Evolutionary conservation across 2,113 vertebrate genomes (phyloP).

Genomic region (Oophaga pumilio): DNA sequence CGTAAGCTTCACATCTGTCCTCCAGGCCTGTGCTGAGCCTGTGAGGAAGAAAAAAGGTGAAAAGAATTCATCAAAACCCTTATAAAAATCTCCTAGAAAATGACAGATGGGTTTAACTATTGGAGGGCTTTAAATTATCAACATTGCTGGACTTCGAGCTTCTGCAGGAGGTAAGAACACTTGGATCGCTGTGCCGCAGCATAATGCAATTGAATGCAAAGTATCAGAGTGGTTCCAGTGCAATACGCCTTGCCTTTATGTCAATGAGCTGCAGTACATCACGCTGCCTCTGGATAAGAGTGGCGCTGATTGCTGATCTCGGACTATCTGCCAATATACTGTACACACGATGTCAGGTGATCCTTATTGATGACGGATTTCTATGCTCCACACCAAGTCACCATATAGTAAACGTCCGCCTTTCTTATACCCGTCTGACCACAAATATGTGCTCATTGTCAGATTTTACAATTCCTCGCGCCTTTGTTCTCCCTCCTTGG

Average conservation of each 20-base stretch:
- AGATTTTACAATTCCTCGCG: background rate
- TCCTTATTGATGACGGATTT: no score
- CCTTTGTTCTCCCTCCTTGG: background rate
- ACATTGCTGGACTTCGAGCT: background rate
- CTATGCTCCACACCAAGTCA: no score
- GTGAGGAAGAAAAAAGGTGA: background rate
- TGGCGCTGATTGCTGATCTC: no score
- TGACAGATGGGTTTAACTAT: background rate
- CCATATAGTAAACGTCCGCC: background rate
- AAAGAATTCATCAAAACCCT: background rate
- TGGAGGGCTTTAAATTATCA: no score
- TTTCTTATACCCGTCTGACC: background rate
- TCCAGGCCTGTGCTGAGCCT: background rate
- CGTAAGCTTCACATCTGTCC: slow-evolving; percentile 5
- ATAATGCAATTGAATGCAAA: no score
- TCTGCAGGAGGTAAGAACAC: background rate
- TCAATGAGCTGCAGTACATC: no score
- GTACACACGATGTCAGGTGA: no score
- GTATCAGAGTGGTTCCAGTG: no score
- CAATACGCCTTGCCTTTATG: no score
- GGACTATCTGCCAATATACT: no score
- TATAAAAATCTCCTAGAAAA: background rate
- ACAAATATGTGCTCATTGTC: background rate
- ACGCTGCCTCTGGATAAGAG: no score
- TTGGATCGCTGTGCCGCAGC: no score